Conservation (phyloP, 2,113 vertebrate genomes). For the Erpornis zantholeuca region DNA sequence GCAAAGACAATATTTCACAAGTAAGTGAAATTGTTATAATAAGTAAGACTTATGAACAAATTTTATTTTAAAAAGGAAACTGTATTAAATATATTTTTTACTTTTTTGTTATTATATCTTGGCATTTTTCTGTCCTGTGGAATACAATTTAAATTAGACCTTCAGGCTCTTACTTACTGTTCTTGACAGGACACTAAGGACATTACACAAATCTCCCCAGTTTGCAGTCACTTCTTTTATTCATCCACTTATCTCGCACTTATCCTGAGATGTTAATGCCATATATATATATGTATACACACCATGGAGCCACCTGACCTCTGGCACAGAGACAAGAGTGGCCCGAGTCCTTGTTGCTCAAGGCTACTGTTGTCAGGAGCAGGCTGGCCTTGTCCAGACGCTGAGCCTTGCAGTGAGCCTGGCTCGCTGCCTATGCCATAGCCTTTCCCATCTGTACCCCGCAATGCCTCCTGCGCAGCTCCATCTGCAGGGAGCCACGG, state of each 20-base stretch:
- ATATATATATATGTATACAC: too few relatives aligned
- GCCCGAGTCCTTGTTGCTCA: neutral
- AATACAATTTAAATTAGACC: neutral
- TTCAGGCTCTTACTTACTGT: neutral
- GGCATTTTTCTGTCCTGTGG: neutral
- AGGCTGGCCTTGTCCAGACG: neutral
- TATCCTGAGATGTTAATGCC: neutral
- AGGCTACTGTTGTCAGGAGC: neutral
- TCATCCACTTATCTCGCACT: neutral
- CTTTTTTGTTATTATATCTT: neutral
- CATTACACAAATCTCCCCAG: neutral
- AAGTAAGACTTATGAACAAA: neutral
- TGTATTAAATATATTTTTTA: neutral
- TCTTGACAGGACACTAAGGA: neutral
- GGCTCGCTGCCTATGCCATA: rapidly evolving
- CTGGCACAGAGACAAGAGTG: neutral
- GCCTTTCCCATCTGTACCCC: neutral
- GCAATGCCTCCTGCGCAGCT: neutral
- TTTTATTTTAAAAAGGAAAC: neutral
- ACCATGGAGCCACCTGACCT: neutral
- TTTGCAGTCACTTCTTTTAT: neutral
- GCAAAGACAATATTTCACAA: neutral
- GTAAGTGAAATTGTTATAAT: neutral
- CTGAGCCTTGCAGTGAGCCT: neutral
- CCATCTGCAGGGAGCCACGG: neutral